Evolutionary conservation across 2,797 vertebrate species (phyloP).

Genomic region (Podarcis siculus): DNA sequence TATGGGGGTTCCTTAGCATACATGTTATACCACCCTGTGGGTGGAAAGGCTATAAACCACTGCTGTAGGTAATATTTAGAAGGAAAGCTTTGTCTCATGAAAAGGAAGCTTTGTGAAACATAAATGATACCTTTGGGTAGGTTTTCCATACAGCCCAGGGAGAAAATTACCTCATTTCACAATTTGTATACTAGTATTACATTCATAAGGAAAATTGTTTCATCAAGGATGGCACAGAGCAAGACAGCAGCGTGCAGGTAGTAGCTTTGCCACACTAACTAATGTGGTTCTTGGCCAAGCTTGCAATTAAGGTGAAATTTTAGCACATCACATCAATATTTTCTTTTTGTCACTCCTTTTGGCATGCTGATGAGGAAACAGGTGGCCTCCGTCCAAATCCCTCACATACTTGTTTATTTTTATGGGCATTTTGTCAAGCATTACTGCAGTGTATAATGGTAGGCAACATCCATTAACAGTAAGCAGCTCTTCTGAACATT

Average conservation of each 20-base stretch:
- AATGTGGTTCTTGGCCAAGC: accelerated
- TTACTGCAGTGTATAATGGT: conserved; percentile 65
- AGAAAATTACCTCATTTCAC: neutral
- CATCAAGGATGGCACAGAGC: accelerated
- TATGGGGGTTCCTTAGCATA: neutral
- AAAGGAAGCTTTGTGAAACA: neutral
- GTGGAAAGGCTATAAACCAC: neutral
- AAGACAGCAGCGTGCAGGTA: accelerated
- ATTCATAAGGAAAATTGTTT: neutral
- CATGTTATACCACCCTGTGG: neutral
- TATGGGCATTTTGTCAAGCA: conserved; percentile 72
- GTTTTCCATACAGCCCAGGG: neutral
- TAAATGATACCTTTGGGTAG: neutral
- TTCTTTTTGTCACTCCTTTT: conserved; percentile 12
- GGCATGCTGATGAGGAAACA: conserved; percentile 37
- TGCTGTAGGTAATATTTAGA: neutral
- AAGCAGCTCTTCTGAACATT: conserved; percentile 59
- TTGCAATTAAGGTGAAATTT: conserved; percentile 7
- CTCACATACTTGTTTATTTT: conserved; percentile 64
- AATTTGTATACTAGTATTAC: accelerated
- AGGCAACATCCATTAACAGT: conserved; percentile 75
- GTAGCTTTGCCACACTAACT: accelerated
- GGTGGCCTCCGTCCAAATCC: conserved; percentile 65
- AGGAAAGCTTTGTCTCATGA: neutral
- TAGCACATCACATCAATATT: neutral